Percentiles rank a stretch among this genome's conserved stretches.
These are phyloP conservation scores for Glaucidium brasilianum DNA, from an alignment of 2,113 vertebrate species.

Conservation along the genomic window DNA sequence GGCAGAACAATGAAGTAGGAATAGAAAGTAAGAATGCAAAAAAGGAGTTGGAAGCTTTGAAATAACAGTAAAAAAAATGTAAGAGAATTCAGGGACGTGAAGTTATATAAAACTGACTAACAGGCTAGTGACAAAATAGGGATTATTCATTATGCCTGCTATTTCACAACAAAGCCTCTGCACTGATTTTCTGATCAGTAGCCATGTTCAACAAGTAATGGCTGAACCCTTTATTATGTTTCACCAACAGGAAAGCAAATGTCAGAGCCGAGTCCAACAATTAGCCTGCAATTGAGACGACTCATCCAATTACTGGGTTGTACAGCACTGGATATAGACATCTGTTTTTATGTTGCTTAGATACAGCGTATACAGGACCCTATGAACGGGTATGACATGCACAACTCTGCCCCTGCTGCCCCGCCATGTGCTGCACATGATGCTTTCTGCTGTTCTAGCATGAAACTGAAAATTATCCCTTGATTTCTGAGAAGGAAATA, in stretches of 20 bases:
- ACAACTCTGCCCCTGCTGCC: not conserved
- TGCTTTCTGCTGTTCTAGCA: not conserved
- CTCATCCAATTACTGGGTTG: not conserved
- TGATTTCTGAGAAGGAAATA: not conserved
- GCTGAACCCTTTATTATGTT: not conserved
- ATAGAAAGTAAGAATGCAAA: constrained; percentile 18
- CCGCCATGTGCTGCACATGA: not conserved
- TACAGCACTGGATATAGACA: not conserved
- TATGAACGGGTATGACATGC: fast-evolving
- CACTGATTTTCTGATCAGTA: not conserved
- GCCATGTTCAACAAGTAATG: not conserved
- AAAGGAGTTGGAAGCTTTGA: not conserved
- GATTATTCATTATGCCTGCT: not conserved
- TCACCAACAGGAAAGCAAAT: not conserved
- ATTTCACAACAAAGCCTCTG: not conserved
- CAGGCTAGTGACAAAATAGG: not conserved
- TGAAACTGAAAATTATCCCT: not conserved
- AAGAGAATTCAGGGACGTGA: not conserved
- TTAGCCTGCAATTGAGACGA: not conserved
- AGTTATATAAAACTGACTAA: not conserved
- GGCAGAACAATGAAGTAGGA: constrained; percentile 35
- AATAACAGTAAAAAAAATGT: not conserved
- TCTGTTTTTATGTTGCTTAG: not conserved
- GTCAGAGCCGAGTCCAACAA: not conserved
- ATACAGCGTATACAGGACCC: not conserved